Conservation (phyloP, 2,113 vertebrate genomes). For the Tautogolabrus adspersus region DNA sequence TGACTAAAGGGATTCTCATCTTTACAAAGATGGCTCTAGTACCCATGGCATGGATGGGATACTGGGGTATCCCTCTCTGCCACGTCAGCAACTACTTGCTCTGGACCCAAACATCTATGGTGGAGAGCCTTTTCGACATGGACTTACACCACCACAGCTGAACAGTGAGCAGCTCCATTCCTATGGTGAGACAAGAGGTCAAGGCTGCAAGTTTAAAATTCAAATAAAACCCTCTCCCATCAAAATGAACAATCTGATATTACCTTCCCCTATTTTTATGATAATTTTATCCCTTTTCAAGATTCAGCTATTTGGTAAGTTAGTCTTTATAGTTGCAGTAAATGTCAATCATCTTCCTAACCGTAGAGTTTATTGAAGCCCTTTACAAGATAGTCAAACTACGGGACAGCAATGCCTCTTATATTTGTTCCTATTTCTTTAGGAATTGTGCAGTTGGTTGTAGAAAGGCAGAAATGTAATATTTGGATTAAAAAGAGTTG, state of each 20-base stretch:
- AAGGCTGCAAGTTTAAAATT: conserved; percentile 5
- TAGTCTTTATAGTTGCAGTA: background rate
- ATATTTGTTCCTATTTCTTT: background rate
- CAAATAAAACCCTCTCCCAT: too few relatives aligned
- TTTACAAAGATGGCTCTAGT: conserved; percentile 84
- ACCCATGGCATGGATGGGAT: conserved; percentile 89
- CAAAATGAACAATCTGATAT: background rate
- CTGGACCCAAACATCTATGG: conserved; percentile 89
- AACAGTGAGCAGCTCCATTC: conserved; percentile 88
- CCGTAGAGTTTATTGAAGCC: too few relatives aligned
- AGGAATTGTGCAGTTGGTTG: background rate
- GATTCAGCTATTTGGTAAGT: too few relatives aligned
- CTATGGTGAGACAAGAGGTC: conserved; percentile 82
- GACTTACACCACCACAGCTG: conserved; percentile 90
- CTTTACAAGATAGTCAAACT: background rate
- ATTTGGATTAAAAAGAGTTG: background rate
- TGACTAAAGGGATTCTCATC: conserved; percentile 30
- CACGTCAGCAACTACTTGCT: conserved; percentile 87
- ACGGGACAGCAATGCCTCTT: background rate
- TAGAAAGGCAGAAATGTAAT: too few relatives aligned
- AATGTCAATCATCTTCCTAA: background rate
- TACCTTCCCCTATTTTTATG: background rate
- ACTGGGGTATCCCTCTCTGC: conserved; percentile 86
- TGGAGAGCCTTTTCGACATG: conserved; percentile 88
- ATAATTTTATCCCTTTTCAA: too few relatives aligned